phyloP scores from a whole-genome alignment of 2,113 vertebrate species.

The Coturnix japonica region DNA sequence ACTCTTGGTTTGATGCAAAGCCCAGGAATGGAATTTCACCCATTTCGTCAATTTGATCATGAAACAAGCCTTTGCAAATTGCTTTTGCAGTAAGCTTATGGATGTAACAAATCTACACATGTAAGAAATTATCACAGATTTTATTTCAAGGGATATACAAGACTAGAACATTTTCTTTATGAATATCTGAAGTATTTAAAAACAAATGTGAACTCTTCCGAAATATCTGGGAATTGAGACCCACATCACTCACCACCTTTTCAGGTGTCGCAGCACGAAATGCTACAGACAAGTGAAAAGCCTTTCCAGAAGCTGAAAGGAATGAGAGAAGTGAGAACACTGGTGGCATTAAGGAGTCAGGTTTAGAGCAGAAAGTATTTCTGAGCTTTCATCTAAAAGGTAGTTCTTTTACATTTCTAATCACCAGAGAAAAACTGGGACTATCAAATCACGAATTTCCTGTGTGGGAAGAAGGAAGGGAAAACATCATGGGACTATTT shows the following conservation, averaged over 20 bases:
- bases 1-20: background rate
- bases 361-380: background rate
- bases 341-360: background rate
- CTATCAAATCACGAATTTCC: background rate
- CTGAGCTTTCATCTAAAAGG: background rate
- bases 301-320: background rate
- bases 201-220: background rate
- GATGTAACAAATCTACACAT: background rate
- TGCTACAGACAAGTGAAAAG: background rate
- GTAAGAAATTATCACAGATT: background rate
- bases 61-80: background rate
- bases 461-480: background rate
- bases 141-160: background rate
- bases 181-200: background rate
- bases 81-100: fast-evolving
- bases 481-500: background rate
- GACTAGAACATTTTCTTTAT: background rate
- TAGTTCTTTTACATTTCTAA: background rate
- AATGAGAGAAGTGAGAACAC: background rate
- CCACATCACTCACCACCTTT: background rate
- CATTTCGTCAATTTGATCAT: background rate
- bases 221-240: background rate
- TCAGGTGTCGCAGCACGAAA: background rate
- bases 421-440: background rate
- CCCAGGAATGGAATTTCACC: background rate